Evolutionary conservation across 1,140 invertebrate genomes (phyloP).

Genomic region (Anoplolepis gracilipes): DNA sequence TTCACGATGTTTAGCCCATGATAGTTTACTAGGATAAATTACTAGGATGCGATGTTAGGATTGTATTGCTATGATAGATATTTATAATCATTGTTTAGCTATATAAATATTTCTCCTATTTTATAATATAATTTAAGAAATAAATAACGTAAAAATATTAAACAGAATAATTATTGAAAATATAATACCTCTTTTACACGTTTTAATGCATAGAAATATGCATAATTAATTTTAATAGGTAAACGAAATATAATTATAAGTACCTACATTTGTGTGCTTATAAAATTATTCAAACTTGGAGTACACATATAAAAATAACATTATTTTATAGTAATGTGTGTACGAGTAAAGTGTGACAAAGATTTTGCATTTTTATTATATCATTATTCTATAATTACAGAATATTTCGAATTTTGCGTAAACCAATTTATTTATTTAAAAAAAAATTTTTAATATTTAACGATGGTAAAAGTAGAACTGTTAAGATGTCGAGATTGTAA

Average conservation of each 20-base stretch:
- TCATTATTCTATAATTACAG: background rate
- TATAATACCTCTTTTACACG: background rate
- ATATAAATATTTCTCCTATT: background rate
- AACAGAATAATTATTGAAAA: background rate
- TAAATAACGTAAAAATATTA: background rate
- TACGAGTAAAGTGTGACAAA: no score
- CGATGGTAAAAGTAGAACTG: slow-evolving; percentile 8
- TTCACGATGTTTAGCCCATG: background rate
- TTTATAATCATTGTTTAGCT: background rate
- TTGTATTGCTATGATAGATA: background rate
- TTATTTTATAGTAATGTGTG: background rate
- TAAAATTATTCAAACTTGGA: slow-evolving; percentile 10
- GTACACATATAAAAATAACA: background rate
- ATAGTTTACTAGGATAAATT: no score
- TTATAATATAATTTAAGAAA: background rate
- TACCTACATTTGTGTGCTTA: background rate
- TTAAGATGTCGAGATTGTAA: slow-evolving; percentile 20
- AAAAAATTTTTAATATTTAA: slow-evolving; percentile 4
- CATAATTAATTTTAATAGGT: no score
- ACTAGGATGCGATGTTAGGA: background rate
- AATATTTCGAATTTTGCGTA: background rate
- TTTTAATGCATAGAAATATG: background rate
- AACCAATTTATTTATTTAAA: background rate
- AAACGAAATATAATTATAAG: no score
- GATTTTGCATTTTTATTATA: background rate